Evolutionary conservation across 2,888 invertebrate genomes (phyloP).

Genomic region (Ectobius pallidus): DNA sequence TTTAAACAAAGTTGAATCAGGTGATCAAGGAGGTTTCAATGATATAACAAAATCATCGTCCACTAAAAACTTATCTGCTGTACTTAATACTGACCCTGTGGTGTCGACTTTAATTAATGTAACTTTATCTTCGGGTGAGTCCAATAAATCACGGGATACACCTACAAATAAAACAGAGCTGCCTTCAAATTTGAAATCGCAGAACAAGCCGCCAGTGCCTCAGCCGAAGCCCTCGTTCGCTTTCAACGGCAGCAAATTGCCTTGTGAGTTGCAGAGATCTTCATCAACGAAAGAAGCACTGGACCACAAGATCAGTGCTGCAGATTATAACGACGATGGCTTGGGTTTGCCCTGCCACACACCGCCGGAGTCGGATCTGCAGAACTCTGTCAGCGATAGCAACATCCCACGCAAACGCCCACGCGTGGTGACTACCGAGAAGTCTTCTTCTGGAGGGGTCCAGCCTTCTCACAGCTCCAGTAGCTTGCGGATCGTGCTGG

Average conservation of each 20-base stretch:
- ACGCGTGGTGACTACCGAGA: neutral
- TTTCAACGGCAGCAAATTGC: too few species aligned
- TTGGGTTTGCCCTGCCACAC: neutral
- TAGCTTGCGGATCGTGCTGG: neutral
- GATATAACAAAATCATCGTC: neutral
- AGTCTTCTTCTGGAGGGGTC: too few species aligned
- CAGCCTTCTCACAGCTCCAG: neutral
- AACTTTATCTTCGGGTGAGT: neutral
- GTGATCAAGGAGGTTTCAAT: neutral
- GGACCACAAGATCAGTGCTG: neutral
- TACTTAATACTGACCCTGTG: neutral
- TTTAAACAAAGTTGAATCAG: too few species aligned
- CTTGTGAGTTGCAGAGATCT: neutral
- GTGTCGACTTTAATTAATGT: neutral
- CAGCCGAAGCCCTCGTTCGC: too few species aligned
- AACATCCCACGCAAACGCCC: conserved; percentile 6
- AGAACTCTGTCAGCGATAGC: neutral
- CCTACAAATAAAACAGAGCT: too few species aligned
- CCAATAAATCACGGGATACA: neutral
- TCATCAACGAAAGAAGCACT: neutral
- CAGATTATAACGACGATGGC: neutral
- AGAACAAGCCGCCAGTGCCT: too few species aligned
- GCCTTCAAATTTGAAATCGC: too few species aligned
- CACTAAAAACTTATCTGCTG: neutral
- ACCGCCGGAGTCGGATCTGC: neutral